Evolutionary conservation across 1,140 invertebrate species (phyloP).

Genomic region (Nephotettix cincticeps): DNA sequence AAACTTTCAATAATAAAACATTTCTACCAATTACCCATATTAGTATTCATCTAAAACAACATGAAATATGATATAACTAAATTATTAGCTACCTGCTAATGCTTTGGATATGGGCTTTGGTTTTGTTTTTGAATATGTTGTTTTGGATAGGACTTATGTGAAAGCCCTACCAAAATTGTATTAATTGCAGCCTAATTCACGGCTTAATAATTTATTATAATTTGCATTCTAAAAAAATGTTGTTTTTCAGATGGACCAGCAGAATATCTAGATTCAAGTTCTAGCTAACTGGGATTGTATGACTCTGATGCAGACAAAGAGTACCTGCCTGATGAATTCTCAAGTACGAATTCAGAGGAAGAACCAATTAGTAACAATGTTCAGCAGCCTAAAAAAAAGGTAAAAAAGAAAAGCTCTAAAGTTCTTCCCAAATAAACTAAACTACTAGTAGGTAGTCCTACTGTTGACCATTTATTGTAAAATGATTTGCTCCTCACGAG

Average conservation of each 20-base stretch:
- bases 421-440: background rate
- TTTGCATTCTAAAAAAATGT: background rate
- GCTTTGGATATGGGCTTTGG: background rate
- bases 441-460: background rate
- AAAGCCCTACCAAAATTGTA: too few relatives aligned
- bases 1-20: background rate
- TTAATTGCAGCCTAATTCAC: too few relatives aligned
- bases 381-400: background rate
- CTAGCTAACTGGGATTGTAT: background rate
- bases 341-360: background rate
- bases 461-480: conserved; percentile 1
- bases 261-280: background rate
- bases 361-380: background rate
- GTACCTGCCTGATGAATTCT: background rate
- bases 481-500: background rate
- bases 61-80: background rate
- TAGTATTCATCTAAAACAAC: background rate
- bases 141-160: too few relatives aligned
- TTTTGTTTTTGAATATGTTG: too few relatives aligned
- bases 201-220: too few relatives aligned
- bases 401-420: background rate
- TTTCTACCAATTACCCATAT: background rate
- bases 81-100: too few relatives aligned
- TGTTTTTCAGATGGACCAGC: background rate
- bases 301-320: background rate